These are phyloP conservation scores for Dusona sp. DNA, from an alignment of 2,888 invertebrate genomes.

Conservation along the genomic window DNA sequence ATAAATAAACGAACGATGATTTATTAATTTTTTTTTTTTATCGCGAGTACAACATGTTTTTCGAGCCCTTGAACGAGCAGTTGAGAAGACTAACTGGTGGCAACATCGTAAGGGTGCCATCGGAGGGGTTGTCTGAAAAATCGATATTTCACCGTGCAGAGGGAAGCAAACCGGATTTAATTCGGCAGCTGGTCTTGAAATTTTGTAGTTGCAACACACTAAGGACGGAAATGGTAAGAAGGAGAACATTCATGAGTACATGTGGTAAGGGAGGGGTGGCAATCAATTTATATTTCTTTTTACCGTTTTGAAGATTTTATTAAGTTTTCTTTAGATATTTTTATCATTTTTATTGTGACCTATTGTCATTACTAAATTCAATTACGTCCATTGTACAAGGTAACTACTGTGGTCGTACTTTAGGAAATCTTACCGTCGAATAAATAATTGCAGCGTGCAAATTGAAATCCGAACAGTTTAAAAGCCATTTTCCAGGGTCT, in stretches of 20 bases:
- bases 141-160: neutral
- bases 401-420: no score
- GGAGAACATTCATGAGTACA: neutral
- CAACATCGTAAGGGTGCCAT: neutral
- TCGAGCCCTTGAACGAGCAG: neutral
- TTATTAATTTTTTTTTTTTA: neutral
- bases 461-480: neutral
- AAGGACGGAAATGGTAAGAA: neutral
- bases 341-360: neutral
- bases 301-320: neutral
- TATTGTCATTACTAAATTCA: neutral
- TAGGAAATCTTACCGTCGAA: no score
- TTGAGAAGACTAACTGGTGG: conserved; percentile 1
- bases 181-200: neutral
- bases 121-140: conserved; percentile 2
- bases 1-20: neutral
- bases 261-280: neutral
- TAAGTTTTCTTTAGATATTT: neutral
- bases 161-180: conserved; percentile 3
- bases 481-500: neutral
- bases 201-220: neutral
- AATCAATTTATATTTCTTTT: neutral
- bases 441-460: neutral
- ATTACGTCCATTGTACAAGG: neutral
- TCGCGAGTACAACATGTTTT: neutral